phyloP scores from a whole-genome alignment of 2,797 vertebrate species.

The Sebastes kiyomatsui region DNA sequence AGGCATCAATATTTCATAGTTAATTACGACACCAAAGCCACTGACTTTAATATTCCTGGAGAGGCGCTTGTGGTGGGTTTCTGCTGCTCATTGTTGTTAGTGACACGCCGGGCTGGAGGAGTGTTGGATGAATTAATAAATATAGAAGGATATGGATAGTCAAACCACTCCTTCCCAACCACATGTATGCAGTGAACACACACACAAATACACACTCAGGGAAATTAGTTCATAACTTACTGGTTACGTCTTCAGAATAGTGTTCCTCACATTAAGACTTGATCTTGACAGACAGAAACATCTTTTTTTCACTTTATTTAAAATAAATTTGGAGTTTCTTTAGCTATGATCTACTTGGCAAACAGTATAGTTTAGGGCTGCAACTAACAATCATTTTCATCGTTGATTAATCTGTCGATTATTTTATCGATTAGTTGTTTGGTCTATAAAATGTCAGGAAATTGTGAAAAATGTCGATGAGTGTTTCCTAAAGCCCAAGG shows the following conservation, averaged over 20 bases:
- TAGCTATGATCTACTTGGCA: neutral
- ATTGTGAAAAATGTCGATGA: too few relatives aligned
- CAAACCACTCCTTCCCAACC: neutral
- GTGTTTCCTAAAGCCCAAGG: too few relatives aligned
- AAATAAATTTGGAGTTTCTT: neutral
- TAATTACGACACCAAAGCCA: slow-evolving; percentile 80
- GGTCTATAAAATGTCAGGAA: too few relatives aligned
- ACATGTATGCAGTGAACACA: neutral
- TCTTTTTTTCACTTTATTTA: neutral
- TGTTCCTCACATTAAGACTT: neutral
- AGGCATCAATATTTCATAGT: slow-evolving; percentile 83
- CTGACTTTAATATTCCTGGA: slow-evolving; percentile 74
- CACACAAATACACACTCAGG: neutral
- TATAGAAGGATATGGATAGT: slow-evolving; percentile 52
- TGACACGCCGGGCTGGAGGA: slow-evolving; percentile 48
- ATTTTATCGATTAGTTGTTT: too few relatives aligned
- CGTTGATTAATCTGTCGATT: too few relatives aligned
- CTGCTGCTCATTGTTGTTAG: slow-evolving; percentile 45
- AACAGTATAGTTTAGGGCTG: neutral
- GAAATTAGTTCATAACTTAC: slow-evolving; percentile 3
- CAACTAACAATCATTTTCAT: too few relatives aligned
- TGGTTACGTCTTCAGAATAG: neutral
- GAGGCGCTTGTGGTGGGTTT: slow-evolving; percentile 37
- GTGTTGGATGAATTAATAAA: slow-evolving; percentile 67
- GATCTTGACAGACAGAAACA: neutral